A percentile compares a stretch with the other conserved stretches of the same genome.
Conservation (phyloP, 1,140 invertebrate genomes). For the Stenopsyche tienmushanensis region DNA sequence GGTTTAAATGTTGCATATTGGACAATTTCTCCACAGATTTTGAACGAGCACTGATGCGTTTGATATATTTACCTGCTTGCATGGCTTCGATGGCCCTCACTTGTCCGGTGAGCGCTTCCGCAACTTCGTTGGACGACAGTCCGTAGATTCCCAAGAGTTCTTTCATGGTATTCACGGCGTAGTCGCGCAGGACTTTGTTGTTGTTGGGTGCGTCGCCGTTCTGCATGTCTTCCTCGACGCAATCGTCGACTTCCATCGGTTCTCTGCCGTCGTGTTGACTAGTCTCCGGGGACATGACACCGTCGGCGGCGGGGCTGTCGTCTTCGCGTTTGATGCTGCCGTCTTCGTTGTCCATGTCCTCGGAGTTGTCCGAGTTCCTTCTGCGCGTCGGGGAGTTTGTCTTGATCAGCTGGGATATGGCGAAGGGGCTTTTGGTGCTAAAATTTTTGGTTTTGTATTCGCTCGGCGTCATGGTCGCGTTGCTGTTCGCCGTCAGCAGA, state of each 20-base stretch:
- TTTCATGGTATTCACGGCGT: slow-evolving; percentile 74
- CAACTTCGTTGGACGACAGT: slow-evolving; percentile 61
- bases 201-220: slow-evolving; percentile 51
- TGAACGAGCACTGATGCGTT: no score
- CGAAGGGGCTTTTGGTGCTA: slow-evolving; percentile 58
- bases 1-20: no score
- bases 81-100: slow-evolving; percentile 55
- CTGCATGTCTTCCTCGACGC: slow-evolving; percentile 45
- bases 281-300: slow-evolving; percentile 14
- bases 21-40: no score
- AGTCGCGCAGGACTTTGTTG: slow-evolving; percentile 62
- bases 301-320: slow-evolving; percentile 28
- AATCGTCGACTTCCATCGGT: slow-evolving; percentile 39
- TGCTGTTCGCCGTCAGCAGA: slow-evolving; percentile 12
- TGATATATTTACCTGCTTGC: slow-evolving; percentile 46
- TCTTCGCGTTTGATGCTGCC: slow-evolving; percentile 29
- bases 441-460: slow-evolving; percentile 48
- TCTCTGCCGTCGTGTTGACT: slow-evolving; percentile 19
- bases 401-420: slow-evolving; percentile 57
- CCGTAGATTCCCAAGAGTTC: slow-evolving; percentile 73
- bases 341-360: slow-evolving; percentile 48
- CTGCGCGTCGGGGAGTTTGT: slow-evolving; percentile 55
- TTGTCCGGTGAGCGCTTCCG: slow-evolving; percentile 60
- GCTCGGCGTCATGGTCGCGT: slow-evolving; percentile 29
- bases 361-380: slow-evolving; percentile 53